Evolutionary conservation across 2,113 vertebrate species (phyloP), one percentile per base, ranked within the genome.

Genomic region (Bubo scandiacus): DNA sequence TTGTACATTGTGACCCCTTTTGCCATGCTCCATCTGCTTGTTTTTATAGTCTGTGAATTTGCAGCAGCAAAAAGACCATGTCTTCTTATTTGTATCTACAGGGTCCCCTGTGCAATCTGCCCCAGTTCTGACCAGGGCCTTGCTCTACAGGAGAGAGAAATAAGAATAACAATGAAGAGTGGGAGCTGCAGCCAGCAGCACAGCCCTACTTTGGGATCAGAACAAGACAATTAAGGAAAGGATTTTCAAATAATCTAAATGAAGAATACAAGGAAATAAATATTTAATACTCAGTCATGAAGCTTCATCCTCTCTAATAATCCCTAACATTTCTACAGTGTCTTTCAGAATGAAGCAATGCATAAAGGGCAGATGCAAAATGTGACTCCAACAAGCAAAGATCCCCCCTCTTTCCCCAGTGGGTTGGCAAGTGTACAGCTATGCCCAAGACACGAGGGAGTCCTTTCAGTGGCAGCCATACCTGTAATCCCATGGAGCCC

Each of bases 1-100:
- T 45, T 89, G 86, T 72, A 79, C 73, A 30, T 15, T 22, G 73
- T 96, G 91, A 95, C 94, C 87, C 75, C 32, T 90, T 95, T 95
- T 82, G 45, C 94, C 51, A 47, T 16, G 74, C 74, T 91, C 87
- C 84, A 92, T 95, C 91, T 96, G 84, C 88, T 94, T 95, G 71
- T 70, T 87, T 92, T 95, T 83, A 80, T 21, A 52, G 58, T 45
- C 78, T 80, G 34, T 58, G 81, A 66, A 80, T 82, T 80, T 87
- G 51, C 71, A 65, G 84, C 40, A 77, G 84, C 51, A 85, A 94
- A 94, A 95, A 23, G 74, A 70, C 43, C 0, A 0, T 75, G n/a
- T 70, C 74, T 58, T 75, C 82, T 85, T 62, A 70, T 59, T 87
- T 94, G 67, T 86, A 81, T 81, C 55, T 83, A 36, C 52, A 80